Conservation (phyloP, 1,140 invertebrate species). For the Oscheius sp. region DNA sequence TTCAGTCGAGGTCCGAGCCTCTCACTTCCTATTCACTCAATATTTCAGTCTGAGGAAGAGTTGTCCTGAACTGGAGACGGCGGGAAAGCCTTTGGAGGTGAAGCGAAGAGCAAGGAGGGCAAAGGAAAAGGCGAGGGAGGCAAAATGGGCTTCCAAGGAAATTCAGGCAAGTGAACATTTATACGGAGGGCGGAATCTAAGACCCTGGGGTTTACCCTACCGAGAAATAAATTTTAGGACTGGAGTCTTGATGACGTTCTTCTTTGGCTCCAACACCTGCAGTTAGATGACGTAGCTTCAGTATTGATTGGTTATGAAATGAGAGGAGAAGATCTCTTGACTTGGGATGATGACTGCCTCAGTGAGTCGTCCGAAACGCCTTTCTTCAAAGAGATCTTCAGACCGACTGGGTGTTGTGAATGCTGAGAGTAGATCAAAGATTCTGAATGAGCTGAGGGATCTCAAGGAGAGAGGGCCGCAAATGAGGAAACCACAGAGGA, state of each 20-base stretch:
- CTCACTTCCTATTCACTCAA: not conserved
- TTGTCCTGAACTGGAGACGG: conserved; percentile 21
- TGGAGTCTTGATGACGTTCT: conserved; percentile 35
- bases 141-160: conserved; percentile 12
- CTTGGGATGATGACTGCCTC: conserved; percentile 24
- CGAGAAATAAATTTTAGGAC: conserved; percentile 7
- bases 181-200: too few species aligned
- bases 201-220: too few species aligned
- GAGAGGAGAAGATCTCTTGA: conserved; percentile 29
- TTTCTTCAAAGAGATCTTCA: not conserved
- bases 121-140: conserved; percentile 28
- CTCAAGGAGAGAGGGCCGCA: not conserved
- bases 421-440: not conserved
- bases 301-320: conserved; percentile 37
- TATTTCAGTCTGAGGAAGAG: conserved; percentile 24
- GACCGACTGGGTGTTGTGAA: conserved; percentile 21
- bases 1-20: not conserved
- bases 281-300: conserved; percentile 26
- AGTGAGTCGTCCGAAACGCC: conserved; percentile 7
- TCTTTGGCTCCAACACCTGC: conserved; percentile 20
- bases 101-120: conserved; percentile 16
- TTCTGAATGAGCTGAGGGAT: conserved; percentile 13
- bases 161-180: too few species aligned
- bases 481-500: conserved; percentile 2
- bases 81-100: conserved; percentile 10